Conservation (phyloP, 2,888 invertebrate genomes). For the Phaonia tiefii region DNA sequence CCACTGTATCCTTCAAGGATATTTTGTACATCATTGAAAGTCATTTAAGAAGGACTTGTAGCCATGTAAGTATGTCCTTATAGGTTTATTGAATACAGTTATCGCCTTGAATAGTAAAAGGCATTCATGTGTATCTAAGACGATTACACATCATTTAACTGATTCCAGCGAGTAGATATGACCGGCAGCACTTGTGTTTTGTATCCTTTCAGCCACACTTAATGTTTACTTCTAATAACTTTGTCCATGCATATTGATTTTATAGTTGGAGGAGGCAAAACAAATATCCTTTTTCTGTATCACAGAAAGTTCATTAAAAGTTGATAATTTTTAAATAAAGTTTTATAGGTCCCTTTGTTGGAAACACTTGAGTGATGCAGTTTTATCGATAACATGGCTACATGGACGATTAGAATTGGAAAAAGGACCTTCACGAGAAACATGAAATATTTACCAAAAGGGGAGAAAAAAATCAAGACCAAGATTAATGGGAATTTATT, state of each 20-base stretch:
- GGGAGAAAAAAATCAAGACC: too few relatives aligned
- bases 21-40: conserved; percentile 35
- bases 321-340: conserved; percentile 58
- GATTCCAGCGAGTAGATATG: conserved; percentile 69
- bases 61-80: too few relatives aligned
- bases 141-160: conserved; percentile 80
- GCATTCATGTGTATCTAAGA: conserved; percentile 79
- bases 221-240: conserved; percentile 22
- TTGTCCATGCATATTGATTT: conserved; percentile 74
- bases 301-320: conserved; percentile 3
- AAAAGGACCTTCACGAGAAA: too few relatives aligned
- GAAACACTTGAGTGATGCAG: too few relatives aligned
- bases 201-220: conserved; percentile 53
- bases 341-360: conserved; percentile 50
- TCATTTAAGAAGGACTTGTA: conserved; percentile 53
- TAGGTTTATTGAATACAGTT: conserved; percentile 52
- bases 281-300: background rate
- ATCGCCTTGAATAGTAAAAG: conserved; percentile 77
- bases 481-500: too few relatives aligned
- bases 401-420: too few relatives aligned
- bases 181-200: conserved; percentile 19
- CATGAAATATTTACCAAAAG: too few relatives aligned
- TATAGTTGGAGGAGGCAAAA: conserved; percentile 51
- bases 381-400: too few relatives aligned
- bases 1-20: conserved; percentile 22